Evolutionary conservation across 2,113 vertebrate species (phyloP), one percentile per base, ranked within the genome.

Genomic region (Notechis scutatus): DNA sequence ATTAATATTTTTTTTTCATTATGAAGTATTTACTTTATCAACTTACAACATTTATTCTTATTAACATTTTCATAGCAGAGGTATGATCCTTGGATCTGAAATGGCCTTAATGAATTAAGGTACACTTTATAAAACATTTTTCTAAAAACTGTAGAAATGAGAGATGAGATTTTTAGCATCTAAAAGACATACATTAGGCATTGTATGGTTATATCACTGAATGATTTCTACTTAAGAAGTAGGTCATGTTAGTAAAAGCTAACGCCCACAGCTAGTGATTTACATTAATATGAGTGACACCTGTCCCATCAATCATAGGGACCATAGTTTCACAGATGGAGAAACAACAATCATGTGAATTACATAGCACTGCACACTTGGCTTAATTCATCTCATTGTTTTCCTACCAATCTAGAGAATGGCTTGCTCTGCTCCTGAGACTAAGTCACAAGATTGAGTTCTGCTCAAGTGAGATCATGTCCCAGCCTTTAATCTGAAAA

Each of bases 251-350:
- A 61, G 29, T 56, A 92, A 92, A 93, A 92, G 85, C 81, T 0
- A 93, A 61, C 94, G 50, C 91, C 85, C 92, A 12, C 89, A 91
- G 96, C 96, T 50, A 94, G 96, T 92, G 96, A 92, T 97, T 97
- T 98, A 96, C 97, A 96, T 98, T 96, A 97, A 96, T 95, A 95
- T 97, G 98, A 98, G 96, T 98, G 98, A 98, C 98, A 98, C 98
- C 98, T 98, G 98, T 98, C 98, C 98, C 97, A 98, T 98, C 98
- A 97, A 96, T 98, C 98, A 98, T 94, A 94, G 92, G 96, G 97
- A 87, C 97, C 95, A 92, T 64, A 92, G 97, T 96, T 97, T 98
- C 98, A 98, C 98, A 98, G 98, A 98, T 98, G 98, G 98, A 98
- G 97, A 97, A 98, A 98, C 97, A 98, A 97, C 98, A 97, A 97